These are phyloP conservation scores for Temnothorax unifasciatus DNA, from an alignment of 2,888 invertebrate species.

Conservation along the genomic window DNA sequence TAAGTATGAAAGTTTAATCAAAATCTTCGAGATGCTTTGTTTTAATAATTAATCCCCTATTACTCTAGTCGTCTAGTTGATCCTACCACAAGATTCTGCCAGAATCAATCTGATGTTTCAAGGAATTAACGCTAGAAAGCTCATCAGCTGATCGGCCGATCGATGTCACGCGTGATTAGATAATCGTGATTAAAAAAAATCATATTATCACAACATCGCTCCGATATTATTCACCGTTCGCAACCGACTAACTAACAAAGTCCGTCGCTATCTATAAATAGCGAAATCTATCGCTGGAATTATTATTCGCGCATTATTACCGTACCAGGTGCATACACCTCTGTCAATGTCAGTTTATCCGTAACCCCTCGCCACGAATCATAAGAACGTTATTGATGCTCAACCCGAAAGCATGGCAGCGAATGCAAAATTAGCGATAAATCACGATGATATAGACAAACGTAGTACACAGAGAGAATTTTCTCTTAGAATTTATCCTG, in stretches of 20 bases:
- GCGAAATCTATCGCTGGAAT: slow-evolving; percentile 41
- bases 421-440: slow-evolving; percentile 25
- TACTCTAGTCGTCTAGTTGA: not conserved
- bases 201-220: not conserved
- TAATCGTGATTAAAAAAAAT: slow-evolving; percentile 51
- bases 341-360: slow-evolving; percentile 47
- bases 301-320: slow-evolving; percentile 45
- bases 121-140: not conserved
- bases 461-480: too few relatives aligned
- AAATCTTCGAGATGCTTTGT: not conserved
- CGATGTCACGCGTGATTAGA: slow-evolving; percentile 32
- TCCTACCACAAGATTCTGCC: not conserved
- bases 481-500: too few relatives aligned
- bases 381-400: slow-evolving; percentile 34
- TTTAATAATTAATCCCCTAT: slow-evolving; percentile 8
- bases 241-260: slow-evolving; percentile 8
- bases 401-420: slow-evolving; percentile 5
- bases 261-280: slow-evolving; percentile 44
- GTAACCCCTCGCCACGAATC: slow-evolving; percentile 4
- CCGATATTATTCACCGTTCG: not conserved
- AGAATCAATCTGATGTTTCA: slow-evolving; percentile 29
- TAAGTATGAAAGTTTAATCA: not conserved
- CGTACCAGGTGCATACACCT: slow-evolving; percentile 23
- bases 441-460: not conserved
- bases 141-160: slow-evolving; percentile 39